Base-by-base conservation (phyloP, 2,888 invertebrate species). In the Ornithoptera priamus region DNA sequence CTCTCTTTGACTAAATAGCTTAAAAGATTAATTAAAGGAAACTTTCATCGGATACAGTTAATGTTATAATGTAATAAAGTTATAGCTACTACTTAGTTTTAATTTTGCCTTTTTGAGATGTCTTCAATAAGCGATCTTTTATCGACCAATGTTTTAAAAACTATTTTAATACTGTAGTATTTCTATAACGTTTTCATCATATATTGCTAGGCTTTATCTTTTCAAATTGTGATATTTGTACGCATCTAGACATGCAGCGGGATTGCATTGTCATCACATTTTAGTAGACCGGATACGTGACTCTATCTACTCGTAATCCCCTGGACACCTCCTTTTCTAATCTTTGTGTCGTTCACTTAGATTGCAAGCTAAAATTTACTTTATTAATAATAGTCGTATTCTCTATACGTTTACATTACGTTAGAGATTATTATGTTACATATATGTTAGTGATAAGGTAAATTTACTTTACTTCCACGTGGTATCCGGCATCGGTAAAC, bases 211-310 rank as follows among this genome's bases (percentile, higher is more conserved):
- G 20, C 20, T 20, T 81, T 81, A 80, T 77, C 75, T 77, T 70
- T 73, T 73, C 69, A 75, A 80, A 77, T 78, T 77, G 77, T 76
- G 73, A 74, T 78, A 84, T 85, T 86, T 78, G 81, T 78, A 85
- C 79, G 81, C 80, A 79, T 81, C 78, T 83, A 82, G 81, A 80
- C 80, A 76, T 79, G 83, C 79, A 79, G 77, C 79, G 80, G 83
- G 82, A 89, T 88, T 89, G 90, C 89, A 86, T 75, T 89, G 91
- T 89, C 92, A 87, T 88, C 88, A 85, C 90, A 87, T 89, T 84
- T 87, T 86, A 86, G 84, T 78, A 77, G 78, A 70, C 75, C 79
- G 22, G 53, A 62, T 82, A 92, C 92, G 92, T 92, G 92, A 91
- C 86, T 84, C 86, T 82, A 92, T 92, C 88, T 88, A 74, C 79